Percentiles rank a stretch among this genome's conserved stretches.
phyloP scores from a whole-genome alignment of 2,113 vertebrate genomes.

The Grammomys surdaster region DNA sequence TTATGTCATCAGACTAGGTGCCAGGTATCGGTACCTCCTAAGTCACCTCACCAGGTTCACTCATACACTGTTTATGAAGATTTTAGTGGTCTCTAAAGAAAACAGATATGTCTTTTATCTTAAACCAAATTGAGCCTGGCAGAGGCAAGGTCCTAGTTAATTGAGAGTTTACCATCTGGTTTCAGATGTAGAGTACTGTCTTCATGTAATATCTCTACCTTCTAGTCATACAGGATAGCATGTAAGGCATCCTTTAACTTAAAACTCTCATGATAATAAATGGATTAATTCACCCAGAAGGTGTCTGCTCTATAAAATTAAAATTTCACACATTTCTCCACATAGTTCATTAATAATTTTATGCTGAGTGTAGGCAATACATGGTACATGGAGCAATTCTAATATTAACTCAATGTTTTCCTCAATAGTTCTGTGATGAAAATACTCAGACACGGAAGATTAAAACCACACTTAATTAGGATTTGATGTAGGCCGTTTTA shows the following conservation, averaged over 20 bases:
- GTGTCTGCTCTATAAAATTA: not conserved
- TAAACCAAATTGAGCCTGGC: not conserved
- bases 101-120: not conserved
- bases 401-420: slow-evolving; percentile 31
- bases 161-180: not conserved
- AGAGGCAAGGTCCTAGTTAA: not conserved
- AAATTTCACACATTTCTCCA: not conserved
- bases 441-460: not conserved
- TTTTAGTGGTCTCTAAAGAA: not conserved
- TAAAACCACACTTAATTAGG: not conserved
- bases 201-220: not conserved
- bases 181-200: not conserved
- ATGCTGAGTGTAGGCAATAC: not conserved
- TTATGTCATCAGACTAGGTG: not conserved
- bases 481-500: not conserved
- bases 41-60: not conserved
- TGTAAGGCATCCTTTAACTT: not conserved
- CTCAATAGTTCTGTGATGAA: not conserved
- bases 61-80: not conserved
- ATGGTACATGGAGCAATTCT: not conserved
- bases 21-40: not conserved
- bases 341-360: not conserved
- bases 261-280: not conserved
- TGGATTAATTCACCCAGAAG: not conserved
- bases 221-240: not conserved